Evolutionary conservation across 2,113 vertebrate species (phyloP).

Genomic region (Prunella himalayana): DNA sequence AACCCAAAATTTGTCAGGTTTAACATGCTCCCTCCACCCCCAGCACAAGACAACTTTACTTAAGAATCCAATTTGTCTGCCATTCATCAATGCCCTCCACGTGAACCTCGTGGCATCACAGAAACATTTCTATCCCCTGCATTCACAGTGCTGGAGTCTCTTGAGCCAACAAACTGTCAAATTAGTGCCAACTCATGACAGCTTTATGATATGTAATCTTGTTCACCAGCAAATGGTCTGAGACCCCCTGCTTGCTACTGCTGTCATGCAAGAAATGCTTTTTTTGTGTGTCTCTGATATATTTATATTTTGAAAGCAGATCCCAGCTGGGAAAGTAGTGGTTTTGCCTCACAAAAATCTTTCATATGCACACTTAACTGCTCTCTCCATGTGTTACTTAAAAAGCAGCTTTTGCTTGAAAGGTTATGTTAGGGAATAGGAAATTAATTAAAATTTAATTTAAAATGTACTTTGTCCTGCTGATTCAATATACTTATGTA

Average conservation of each 20-base stretch:
- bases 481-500: neutral
- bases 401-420: neutral
- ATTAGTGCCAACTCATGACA: conserved; percentile 65
- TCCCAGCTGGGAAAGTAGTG: conserved; percentile 34
- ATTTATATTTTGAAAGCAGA: conserved; percentile 52
- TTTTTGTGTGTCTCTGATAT: conserved; percentile 23
- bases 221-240: conserved; percentile 62
- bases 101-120: conserved; percentile 36
- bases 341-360: neutral
- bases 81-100: conserved; percentile 42
- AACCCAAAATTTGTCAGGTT: neutral
- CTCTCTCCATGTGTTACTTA: neutral
- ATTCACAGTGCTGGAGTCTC: conserved; percentile 31
- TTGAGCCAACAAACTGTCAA: conserved; percentile 66
- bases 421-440: neutral
- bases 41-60: conserved; percentile 28
- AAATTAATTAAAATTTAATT: neutral
- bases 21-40: neutral
- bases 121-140: conserved; percentile 44
- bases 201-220: conserved; percentile 69
- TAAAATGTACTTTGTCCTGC: neutral
- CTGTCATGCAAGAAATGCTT: conserved; percentile 46
- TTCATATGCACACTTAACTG: neutral
- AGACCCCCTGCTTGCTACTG: conserved; percentile 56
- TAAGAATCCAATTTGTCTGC: conserved; percentile 49